A percentile compares a stretch with the other conserved stretches of the same genome.
Evolutionary conservation across 2,797 vertebrate genomes (phyloP).

Genomic region (Helarctos malayanus): DNA sequence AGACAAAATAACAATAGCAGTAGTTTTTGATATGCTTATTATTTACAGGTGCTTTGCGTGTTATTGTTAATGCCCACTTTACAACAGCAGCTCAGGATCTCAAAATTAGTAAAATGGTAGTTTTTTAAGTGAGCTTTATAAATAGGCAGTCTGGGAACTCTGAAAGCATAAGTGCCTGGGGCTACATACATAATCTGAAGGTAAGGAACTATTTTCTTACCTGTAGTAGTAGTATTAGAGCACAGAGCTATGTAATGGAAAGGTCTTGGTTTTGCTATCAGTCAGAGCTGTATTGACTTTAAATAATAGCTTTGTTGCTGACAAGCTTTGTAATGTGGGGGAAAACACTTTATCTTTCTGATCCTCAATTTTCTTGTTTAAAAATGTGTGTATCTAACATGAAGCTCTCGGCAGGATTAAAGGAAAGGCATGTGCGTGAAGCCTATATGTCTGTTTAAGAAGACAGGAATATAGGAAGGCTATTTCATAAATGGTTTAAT

Average conservation of each 20-base stretch:
- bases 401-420: neutral
- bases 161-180: neutral
- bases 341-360: neutral
- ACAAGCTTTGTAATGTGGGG: neutral
- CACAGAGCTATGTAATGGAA: neutral
- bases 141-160: neutral
- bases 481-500: conserved; percentile 21
- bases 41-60: neutral
- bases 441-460: neutral
- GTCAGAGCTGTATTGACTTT: neutral
- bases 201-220: neutral
- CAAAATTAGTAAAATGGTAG: neutral
- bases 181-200: neutral
- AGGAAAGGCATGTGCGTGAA: neutral
- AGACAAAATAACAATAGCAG: neutral
- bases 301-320: neutral
- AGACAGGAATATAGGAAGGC: neutral
- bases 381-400: neutral
- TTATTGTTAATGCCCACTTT: neutral
- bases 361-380: conserved; percentile 31
- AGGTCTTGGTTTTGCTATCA: neutral
- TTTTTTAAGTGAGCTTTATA: neutral
- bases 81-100: neutral
- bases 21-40: neutral
- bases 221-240: neutral